Evolutionary conservation across 2,888 invertebrate species (phyloP), one percentile per base, ranked within the genome.

Genomic region (Troglohyphantes excavatus): DNA sequence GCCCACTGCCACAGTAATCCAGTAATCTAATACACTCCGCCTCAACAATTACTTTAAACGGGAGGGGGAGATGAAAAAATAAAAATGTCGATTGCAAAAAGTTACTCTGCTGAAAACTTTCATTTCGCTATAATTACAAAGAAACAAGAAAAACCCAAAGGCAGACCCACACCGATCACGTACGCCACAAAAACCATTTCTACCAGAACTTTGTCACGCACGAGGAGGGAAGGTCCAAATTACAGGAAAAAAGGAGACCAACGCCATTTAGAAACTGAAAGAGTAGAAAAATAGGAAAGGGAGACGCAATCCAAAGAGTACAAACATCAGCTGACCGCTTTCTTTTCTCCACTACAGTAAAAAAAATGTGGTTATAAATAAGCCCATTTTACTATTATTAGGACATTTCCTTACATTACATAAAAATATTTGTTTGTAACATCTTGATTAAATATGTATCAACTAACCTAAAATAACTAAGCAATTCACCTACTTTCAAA

Each of bases 161-260:
- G 33, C 63, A 61, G 21, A 9, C 67, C 63, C 33, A 76, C 61
- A 59, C 46, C 68, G 85, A 76, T 86, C 85, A 86, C 85, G 85
- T 86, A 63, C 46, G 23, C 33, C 59, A 39, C 53, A 70, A 73
- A 78, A 76, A 78, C 76, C 85, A 86, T 86, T 86, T 86, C 85
- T 63, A 86, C 85, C 85, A 61, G 76, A 86, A 78, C 59, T 86
- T 86, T 68, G 85, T 86, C 85, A 86, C 85, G 85, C 85, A 86
- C 85, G 83, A 73, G 26, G 61, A 33, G 53, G n/a, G n/a, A n/a
- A 86, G 78, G 85, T 78, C 85, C 63, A 86, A 86, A 86, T 86
- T 86, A 86, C 78, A 73, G 68, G n/a, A n/a, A n/a, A 21, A 59
- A 59, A 68, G 85, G 68, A 70, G 65, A 68, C 61, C 43, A n/a